These are phyloP conservation scores for Musca domestica DNA, from an alignment of 1,140 invertebrate genomes.

Conservation along the genomic window DNA sequence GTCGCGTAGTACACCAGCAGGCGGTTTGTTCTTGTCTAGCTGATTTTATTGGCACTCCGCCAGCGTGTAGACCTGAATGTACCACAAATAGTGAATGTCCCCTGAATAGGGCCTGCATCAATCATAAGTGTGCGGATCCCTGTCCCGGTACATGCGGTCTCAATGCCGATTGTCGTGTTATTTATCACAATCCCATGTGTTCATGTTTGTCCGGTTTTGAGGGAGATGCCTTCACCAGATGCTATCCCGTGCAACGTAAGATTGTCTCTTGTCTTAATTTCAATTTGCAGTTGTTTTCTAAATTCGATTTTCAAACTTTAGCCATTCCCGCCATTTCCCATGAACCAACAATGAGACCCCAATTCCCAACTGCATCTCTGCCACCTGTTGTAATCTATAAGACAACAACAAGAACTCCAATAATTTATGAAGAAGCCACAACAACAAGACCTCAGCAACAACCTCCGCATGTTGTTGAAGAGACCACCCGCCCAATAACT, in stretches of 20 bases:
- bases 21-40: constrained; percentile 73
- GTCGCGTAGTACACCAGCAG: constrained; percentile 66
- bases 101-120: constrained; percentile 71
- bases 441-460: neutral
- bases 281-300: constrained; percentile 67
- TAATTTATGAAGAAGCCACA: too few relatives aligned
- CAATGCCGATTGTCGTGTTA: constrained; percentile 74
- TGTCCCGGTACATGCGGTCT: constrained; percentile 76
- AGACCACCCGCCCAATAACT: constrained; percentile 34
- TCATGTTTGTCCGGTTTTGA: constrained; percentile 71
- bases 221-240: constrained; percentile 77
- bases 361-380: constrained; percentile 71
- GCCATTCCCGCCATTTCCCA: neutral
- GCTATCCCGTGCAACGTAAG: constrained; percentile 60
- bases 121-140: constrained; percentile 78
- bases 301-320: constrained; percentile 4
- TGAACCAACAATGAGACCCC: constrained; percentile 60
- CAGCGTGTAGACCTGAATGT: constrained; percentile 75
- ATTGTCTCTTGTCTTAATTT: constrained; percentile 56
- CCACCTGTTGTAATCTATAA: constrained; percentile 28
- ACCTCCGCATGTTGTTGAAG: neutral
- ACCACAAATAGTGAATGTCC: constrained; percentile 76
- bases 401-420: constrained; percentile 17
- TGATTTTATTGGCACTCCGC: constrained; percentile 70
- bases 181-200: constrained; percentile 78